Evolutionary conservation across 2,888 invertebrate species (phyloP).

Genomic region (Frankliniella intonsa): DNA sequence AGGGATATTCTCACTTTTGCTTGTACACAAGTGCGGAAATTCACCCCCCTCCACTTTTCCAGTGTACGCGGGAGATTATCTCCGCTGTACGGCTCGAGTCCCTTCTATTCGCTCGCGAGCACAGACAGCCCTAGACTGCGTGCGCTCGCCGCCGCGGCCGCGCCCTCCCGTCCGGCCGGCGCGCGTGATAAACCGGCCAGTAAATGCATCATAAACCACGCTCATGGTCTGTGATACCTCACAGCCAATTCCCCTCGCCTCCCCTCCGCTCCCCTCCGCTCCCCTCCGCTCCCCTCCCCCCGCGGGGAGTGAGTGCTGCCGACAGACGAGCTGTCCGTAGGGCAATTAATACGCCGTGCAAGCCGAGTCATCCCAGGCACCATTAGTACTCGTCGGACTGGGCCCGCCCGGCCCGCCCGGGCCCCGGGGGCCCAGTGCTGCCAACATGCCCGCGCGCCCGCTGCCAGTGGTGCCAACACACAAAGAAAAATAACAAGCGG

Average conservation of each 20-base stretch:
- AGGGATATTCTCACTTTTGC: no score
- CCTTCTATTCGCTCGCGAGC: no score
- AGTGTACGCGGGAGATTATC: no score
- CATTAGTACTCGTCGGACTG: conserved; percentile 3
- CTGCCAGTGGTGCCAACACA: conserved; percentile 9
- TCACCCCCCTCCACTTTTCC: no score
- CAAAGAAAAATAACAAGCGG: conserved; percentile 21
- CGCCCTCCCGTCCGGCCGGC: neutral
- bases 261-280: neutral
- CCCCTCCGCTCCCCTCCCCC: neutral
- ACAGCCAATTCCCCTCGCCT: conserved; percentile 1
- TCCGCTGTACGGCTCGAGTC: no score
- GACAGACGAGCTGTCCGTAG: conserved; percentile 23
- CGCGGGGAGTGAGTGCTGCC: neutral
- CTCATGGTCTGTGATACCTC: conserved; percentile 24
- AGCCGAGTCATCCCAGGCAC: conserved; percentile 20
- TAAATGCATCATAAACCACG: conserved; percentile 25
- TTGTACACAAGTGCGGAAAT: no score
- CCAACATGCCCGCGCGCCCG: neutral
- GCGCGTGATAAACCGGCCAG: conserved; percentile 13
- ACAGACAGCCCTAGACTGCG: neutral
- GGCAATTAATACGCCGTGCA: conserved; percentile 15
- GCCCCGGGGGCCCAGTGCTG: neutral
- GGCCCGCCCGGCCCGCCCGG: neutral
- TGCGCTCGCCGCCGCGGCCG: neutral